phyloP scores from a whole-genome alignment of 2,888 invertebrate genomes.

The Cetonia aurata region DNA sequence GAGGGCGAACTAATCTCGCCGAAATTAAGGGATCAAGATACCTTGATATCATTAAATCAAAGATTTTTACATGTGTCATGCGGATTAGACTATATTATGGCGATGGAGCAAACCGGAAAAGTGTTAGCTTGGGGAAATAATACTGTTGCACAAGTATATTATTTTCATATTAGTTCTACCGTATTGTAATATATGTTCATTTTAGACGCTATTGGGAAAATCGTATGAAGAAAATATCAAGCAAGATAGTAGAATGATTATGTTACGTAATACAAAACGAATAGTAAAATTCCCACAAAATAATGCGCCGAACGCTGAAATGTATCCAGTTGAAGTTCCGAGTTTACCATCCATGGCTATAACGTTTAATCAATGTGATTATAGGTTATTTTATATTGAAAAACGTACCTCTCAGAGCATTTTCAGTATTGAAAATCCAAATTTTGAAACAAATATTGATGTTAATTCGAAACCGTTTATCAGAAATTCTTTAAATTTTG shows the following conservation, averaged over 20 bases:
- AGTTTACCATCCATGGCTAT: constrained; percentile 65
- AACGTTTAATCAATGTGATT: constrained; percentile 62
- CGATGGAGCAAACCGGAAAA: constrained; percentile 75
- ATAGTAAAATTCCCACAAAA: constrained; percentile 75
- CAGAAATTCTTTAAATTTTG: constrained; percentile 48
- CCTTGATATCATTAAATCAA: constrained; percentile 57
- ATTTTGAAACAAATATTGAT: constrained; percentile 42
- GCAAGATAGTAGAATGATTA: constrained; percentile 72
- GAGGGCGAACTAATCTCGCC: constrained; percentile 91
- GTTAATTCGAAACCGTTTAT: constrained; percentile 38
- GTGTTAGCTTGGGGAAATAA: constrained; percentile 84
- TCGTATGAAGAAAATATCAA: constrained; percentile 71
- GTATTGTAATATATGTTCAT: constrained; percentile 52
- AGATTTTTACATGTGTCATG: constrained; percentile 71
- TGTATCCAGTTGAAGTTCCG: constrained; percentile 64
- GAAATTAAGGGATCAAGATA: constrained; percentile 64
- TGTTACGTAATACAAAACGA: constrained; percentile 80
- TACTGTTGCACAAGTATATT: constrained; percentile 72
- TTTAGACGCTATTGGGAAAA: constrained; percentile 68
- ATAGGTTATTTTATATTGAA: constrained; percentile 57
- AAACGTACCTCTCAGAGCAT: constrained; percentile 47
- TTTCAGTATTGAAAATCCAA: constrained; percentile 52
- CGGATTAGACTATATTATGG: constrained; percentile 84
- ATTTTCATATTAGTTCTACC: neutral
- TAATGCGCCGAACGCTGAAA: constrained; percentile 59